These are phyloP conservation scores for Bos indicus DNA, from an alignment of 2,113 vertebrate species.

Conservation along the genomic window DNA sequence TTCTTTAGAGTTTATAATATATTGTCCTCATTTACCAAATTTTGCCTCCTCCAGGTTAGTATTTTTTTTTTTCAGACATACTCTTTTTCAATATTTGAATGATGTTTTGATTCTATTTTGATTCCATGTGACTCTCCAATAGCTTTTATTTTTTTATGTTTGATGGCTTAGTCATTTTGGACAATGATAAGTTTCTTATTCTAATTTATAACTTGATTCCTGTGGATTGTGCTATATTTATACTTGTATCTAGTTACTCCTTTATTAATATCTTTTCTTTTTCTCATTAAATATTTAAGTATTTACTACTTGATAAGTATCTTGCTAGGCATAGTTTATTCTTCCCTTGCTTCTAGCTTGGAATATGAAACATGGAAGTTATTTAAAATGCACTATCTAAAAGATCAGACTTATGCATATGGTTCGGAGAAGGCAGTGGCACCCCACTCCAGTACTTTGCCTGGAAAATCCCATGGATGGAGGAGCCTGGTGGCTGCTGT, in stretches of 20 bases:
- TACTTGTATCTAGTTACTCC: neutral
- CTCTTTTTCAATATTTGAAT: neutral
- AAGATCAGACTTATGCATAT: neutral
- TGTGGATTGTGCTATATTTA: neutral
- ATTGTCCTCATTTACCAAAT: neutral
- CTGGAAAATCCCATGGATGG: too few species aligned
- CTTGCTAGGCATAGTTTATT: neutral
- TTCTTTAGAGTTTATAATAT: neutral
- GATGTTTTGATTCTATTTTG: neutral
- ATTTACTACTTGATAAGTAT: neutral
- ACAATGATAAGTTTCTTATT: neutral
- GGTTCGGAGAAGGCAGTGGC: neutral
- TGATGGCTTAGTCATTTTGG: constrained; percentile 1
- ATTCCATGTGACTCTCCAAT: neutral
- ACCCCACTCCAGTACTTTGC: too few species aligned
- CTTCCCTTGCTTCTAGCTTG: neutral
- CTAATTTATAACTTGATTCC: neutral
- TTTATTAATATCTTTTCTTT: constrained; percentile 3
- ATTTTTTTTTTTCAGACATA: neutral
- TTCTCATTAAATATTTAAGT: constrained; percentile 5
- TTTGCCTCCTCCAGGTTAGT: neutral
- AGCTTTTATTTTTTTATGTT: neutral
- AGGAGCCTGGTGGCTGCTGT: too few species aligned
- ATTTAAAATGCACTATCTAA: neutral
- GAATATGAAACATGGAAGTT: neutral